Percentiles rank a stretch among this genome's conserved stretches.
phyloP scores from a whole-genome alignment of 2,113 vertebrate species.

The Synodontis membranacea region DNA sequence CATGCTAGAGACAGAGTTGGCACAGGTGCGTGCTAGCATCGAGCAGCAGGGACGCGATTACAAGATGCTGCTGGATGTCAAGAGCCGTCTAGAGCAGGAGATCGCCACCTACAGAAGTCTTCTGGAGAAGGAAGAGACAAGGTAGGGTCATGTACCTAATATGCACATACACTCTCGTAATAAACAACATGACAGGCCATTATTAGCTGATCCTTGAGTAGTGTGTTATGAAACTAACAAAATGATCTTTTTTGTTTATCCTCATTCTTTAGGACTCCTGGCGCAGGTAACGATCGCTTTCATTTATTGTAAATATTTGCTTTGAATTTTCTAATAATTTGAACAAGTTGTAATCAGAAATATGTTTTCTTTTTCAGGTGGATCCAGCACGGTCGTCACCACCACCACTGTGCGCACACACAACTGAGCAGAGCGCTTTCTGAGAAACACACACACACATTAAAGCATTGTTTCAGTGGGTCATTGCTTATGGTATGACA shows the following conservation, averaged over 20 bases:
- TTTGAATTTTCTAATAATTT: background rate
- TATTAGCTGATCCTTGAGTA: background rate
- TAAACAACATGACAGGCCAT: background rate
- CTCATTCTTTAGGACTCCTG: conserved; percentile 56
- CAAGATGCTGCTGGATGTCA: conserved; percentile 74
- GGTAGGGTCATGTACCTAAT: conserved; percentile 52
- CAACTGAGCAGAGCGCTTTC: conserved; percentile 64
- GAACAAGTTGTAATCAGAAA: background rate
- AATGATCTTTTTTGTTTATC: conserved; percentile 14
- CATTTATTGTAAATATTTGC: background rate
- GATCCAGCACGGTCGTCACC: conserved; percentile 57
- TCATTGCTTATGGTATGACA: background rate
- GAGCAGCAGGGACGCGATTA: conserved; percentile 75
- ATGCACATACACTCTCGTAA: background rate
- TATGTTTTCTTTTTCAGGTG: conserved; percentile 59
- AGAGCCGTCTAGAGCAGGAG: conserved; percentile 77
- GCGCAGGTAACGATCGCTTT: conserved; percentile 52
- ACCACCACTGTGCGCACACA: conserved; percentile 64
- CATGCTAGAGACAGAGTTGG: conserved; percentile 70
- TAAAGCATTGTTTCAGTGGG: background rate
- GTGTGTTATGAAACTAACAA: background rate
- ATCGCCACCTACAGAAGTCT: conserved; percentile 78
- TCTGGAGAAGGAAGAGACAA: conserved; percentile 75
- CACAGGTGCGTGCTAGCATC: conserved; percentile 69
- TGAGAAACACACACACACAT: conserved; percentile 56